Conservation (phyloP, 2,113 vertebrate species). For the Larimichthys crocea region DNA sequence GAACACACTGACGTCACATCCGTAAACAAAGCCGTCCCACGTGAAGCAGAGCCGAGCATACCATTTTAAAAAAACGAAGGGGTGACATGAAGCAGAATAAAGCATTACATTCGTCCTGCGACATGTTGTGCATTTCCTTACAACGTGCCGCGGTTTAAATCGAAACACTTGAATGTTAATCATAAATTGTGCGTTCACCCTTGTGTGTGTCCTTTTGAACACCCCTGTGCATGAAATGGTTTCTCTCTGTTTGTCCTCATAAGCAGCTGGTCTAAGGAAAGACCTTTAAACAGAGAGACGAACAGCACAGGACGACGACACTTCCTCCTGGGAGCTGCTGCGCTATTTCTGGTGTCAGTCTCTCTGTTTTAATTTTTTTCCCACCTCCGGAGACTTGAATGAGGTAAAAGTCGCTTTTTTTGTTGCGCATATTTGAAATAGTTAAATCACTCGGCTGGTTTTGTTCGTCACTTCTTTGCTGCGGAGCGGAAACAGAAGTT, state of each 20-base stretch:
- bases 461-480: conserved; percentile 21
- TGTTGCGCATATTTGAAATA: not conserved
- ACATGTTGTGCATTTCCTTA: not conserved
- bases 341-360: conserved; percentile 37
- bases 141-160: fast-evolving
- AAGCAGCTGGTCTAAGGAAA: conserved; percentile 29
- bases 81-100: fast-evolving
- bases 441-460: not conserved
- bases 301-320: not conserved
- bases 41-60: conserved; percentile 49
- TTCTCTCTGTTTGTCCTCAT: conserved; percentile 18
- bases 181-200: fast-evolving
- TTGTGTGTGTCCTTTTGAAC: not conserved
- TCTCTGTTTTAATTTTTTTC: conserved; percentile 3
- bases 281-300: conserved; percentile 67
- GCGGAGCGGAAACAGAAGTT: conserved; percentile 35
- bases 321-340: not conserved
- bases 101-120: fast-evolving
- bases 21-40: conserved; percentile 76
- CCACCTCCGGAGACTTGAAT: conserved; percentile 51
- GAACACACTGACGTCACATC: conserved; percentile 67
- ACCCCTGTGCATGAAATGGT: conserved; percentile 43
- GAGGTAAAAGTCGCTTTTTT: conserved; percentile 65
- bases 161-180: fast-evolving
- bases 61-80: conserved; percentile 38